phyloP scores from a whole-genome alignment of 35 echinoderm and acorn worm genomes.

The Amphiura filiformis region DNA sequence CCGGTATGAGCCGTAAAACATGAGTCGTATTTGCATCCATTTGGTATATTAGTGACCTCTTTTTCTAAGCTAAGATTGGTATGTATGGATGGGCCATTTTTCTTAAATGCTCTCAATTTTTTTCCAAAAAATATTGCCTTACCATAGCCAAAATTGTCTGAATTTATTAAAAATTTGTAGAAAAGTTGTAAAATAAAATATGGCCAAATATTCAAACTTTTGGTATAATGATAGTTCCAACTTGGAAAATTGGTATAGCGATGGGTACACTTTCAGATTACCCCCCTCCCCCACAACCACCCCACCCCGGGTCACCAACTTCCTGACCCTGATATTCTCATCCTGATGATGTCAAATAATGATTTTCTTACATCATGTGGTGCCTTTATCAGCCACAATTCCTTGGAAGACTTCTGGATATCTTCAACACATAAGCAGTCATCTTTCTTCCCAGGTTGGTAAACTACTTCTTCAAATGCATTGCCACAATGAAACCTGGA shows the following conservation, averaged over 20 bases:
- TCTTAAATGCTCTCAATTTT: too few relatives aligned
- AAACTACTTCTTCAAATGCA: not conserved
- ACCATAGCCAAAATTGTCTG: too few relatives aligned
- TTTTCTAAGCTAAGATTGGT: too few relatives aligned
- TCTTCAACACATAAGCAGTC: not conserved
- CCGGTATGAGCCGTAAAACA: too few relatives aligned
- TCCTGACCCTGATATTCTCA: not conserved
- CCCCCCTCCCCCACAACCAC: not conserved
- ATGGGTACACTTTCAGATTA: not conserved
- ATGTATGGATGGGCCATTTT: too few relatives aligned
- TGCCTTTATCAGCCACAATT: constrained; percentile 13
- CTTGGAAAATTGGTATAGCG: not conserved
- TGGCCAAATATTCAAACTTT: too few relatives aligned
- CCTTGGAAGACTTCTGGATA: not conserved
- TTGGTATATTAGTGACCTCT: too few relatives aligned
- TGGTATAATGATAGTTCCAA: too few relatives aligned
- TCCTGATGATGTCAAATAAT: not conserved
- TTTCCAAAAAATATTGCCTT: too few relatives aligned
- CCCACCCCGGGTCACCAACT: not conserved
- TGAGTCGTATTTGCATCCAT: too few relatives aligned
- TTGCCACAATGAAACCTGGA: not conserved
- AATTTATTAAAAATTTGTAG: too few relatives aligned
- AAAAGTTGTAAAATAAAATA: too few relatives aligned
- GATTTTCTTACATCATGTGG: constrained; percentile 10
- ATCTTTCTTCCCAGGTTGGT: not conserved